Conservation (phyloP, 2,113 vertebrate genomes). For the Onychostruthus taczanowskii region DNA sequence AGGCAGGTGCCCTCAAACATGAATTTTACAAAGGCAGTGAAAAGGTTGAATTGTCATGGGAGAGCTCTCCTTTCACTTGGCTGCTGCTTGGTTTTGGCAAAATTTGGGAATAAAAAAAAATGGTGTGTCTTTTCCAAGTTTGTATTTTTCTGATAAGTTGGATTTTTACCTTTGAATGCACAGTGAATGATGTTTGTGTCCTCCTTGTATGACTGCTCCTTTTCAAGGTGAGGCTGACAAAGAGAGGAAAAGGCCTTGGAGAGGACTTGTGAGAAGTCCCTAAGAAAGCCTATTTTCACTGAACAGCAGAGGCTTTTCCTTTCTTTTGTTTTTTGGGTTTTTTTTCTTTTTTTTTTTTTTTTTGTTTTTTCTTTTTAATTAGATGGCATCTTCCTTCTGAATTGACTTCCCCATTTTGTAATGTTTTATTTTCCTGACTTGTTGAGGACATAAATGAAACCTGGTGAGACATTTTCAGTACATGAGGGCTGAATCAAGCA, state of each 20-base stretch:
- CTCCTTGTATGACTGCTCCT: background rate
- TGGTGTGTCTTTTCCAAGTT: background rate
- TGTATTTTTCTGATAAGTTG: background rate
- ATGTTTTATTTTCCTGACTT: background rate
- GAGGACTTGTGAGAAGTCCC: background rate
- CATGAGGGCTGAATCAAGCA: background rate
- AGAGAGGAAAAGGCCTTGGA: background rate
- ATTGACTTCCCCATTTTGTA: background rate
- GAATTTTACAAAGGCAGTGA: background rate
- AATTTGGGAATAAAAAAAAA: background rate
- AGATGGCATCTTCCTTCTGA: background rate
- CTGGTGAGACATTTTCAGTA: background rate
- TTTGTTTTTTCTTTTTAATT: background rate
- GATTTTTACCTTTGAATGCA: background rate
- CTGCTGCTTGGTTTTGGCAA: background rate
- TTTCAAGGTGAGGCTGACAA: background rate
- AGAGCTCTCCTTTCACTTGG: background rate
- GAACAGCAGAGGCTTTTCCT: background rate
- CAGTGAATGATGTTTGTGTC: fast-evolving
- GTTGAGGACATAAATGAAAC: background rate
- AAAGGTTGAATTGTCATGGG: background rate
- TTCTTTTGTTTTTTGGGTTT: too few species aligned
- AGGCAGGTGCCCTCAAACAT: background rate
- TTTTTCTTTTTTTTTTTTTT: too few species aligned
- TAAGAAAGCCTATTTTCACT: background rate